A percentile compares a stretch with the other conserved stretches of the same genome.
Evolutionary conservation across 2,113 vertebrate genomes (phyloP).

Genomic region (Eurypyga helias): DNA sequence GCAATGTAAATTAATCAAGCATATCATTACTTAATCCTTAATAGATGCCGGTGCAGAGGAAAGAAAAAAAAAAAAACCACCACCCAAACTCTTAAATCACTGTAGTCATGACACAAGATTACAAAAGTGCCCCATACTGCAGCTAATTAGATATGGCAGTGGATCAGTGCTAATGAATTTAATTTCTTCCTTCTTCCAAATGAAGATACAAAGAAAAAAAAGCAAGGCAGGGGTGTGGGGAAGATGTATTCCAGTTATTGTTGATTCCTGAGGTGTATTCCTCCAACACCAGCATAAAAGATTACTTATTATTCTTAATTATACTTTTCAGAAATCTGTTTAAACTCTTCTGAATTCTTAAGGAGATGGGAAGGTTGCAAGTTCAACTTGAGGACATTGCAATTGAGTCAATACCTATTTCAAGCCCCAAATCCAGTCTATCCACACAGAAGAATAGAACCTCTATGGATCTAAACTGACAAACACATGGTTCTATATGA

Average conservation of each 20-base stretch:
- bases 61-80: neutral
- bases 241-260: neutral
- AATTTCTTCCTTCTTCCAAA: neutral
- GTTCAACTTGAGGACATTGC: neutral
- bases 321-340: neutral
- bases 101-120: neutral
- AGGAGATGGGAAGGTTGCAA: neutral
- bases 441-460: neutral
- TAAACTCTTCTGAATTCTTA: neutral
- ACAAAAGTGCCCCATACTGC: neutral
- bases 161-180: constrained; percentile 4
- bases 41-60: neutral
- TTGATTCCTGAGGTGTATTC: neutral
- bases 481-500: neutral
- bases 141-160: constrained; percentile 16
- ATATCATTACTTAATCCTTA: constrained; percentile 3
- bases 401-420: neutral
- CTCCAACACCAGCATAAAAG: neutral
- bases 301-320: neutral
- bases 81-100: neutral
- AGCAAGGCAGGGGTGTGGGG: accelerated
- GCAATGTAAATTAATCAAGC: constrained; percentile 18
- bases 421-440: neutral
- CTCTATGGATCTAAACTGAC: neutral
- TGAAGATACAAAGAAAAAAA: neutral